Evolutionary conservation across 2,113 vertebrate genomes (phyloP), one percentile per base, ranked within the genome.

Genomic region (Dasyornis broadbenti): DNA sequence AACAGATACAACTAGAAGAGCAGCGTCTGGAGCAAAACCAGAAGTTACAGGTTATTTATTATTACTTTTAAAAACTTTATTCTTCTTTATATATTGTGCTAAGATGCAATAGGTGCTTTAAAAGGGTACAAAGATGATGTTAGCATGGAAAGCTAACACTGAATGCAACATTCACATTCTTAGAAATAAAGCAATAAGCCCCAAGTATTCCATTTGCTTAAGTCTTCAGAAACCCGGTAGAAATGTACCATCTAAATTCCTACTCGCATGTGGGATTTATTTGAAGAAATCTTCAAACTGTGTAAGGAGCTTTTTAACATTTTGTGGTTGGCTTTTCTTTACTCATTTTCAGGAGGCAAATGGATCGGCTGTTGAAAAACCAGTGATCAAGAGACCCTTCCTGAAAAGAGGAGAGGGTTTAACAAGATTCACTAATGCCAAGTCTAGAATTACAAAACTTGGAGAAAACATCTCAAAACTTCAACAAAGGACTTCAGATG

Each of bases 331-430:
- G 26, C 35, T 79, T 82, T 91, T 90, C 56, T 26, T 92, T 70
- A 26, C 69, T 79, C 24, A 37, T 82, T 95, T 97, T 88, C 96
- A 98, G 98, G 97, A 95, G 71, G 60, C 60, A 86, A 96, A 92
- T 75, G 95, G 80, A 95, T 90, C 94, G 45, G 61, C 75, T 40
- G 31, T 78, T 91, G 84, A 92, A 60, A 98, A 95, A 92, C 91
- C 85, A 30, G 95, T 96, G 80, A 96, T 97, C 49, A 99, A 98
- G 96, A 98, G 97, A 56, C 97, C 98, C 15, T 99, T 99, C 92
- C 97, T 99, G 87, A 99, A 98, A 95, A 98, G 98, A 93, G 98
- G 99, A 59, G 98, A 99, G 94, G 99, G 99, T 56, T 98, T 99
- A 94, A 97, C 95, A 54, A 98, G 99, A 72, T 99, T 99, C 93